phyloP scores from a whole-genome alignment of 2,113 vertebrate species.

The Passer domesticus region DNA sequence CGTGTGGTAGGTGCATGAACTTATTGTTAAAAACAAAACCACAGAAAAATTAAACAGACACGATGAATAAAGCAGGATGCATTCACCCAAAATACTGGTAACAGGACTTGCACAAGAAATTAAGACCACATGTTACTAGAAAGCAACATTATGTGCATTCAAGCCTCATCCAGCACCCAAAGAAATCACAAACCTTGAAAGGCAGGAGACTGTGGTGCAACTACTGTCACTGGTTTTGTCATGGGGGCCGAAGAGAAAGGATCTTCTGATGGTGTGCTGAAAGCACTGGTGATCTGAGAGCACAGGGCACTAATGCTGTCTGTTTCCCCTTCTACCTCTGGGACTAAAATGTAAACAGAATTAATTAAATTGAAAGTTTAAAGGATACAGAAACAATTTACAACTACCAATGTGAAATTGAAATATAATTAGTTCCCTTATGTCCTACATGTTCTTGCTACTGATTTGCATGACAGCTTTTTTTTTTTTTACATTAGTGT shows the following conservation, averaged over 20 bases:
- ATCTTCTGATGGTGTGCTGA: constrained; percentile 90
- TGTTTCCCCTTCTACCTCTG: constrained; percentile 90
- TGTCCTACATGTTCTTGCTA: not conserved
- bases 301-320: constrained; percentile 98
- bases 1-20: constrained; percentile 7
- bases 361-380: not conserved
- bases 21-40: constrained; percentile 28
- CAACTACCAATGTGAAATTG: not conserved
- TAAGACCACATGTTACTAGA: not conserved
- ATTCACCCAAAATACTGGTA: not conserved
- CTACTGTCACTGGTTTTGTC: constrained; percentile 80
- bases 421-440: not conserved
- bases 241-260: constrained; percentile 95
- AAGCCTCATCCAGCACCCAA: constrained; percentile 10
- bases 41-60: constrained; percentile 17
- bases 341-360: constrained; percentile 76
- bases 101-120: constrained; percentile 12
- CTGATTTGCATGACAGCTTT: not conserved
- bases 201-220: constrained; percentile 88
- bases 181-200: constrained; percentile 84
- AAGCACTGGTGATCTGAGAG: constrained; percentile 93
- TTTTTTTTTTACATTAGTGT: not conserved
- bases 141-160: constrained; percentile 11
- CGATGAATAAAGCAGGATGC: constrained; percentile 29
- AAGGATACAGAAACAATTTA: constrained; percentile 22